phyloP scores from a whole-genome alignment of 2,797 vertebrate species.

The Ficedula albicollis region DNA sequence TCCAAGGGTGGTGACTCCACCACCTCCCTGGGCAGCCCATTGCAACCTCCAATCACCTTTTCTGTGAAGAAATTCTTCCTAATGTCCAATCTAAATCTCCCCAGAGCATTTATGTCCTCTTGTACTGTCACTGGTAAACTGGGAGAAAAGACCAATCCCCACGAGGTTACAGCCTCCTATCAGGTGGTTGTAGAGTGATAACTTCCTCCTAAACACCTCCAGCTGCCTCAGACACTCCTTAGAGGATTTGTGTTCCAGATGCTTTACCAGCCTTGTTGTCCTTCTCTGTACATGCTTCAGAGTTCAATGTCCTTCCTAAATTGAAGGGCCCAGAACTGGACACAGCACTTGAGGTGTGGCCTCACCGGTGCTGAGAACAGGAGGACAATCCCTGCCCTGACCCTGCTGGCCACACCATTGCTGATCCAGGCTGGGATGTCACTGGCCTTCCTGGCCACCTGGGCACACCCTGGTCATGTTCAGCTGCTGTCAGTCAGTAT shows the following conservation, averaged over 20 bases:
- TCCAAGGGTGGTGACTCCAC: not conserved
- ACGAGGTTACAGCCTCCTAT: rapidly evolving
- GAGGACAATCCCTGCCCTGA: rapidly evolving
- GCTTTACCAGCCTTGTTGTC: not conserved
- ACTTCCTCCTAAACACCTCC: rapidly evolving
- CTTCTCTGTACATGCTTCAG: not conserved
- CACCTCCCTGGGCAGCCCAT: not conserved
- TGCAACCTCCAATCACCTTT: not conserved
- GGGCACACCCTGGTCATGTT: not conserved
- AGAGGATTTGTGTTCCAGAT: not conserved
- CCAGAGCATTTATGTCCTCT: too few species aligned
- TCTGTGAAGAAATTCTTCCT: not conserved
- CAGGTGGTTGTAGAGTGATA: not conserved
- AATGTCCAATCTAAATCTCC: not conserved
- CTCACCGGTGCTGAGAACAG: rapidly evolving
- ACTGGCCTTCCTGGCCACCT: rapidly evolving
- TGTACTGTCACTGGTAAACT: rapidly evolving
- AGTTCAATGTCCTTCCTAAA: not conserved
- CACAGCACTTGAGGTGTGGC: rapidly evolving
- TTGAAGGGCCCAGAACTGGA: too few species aligned
- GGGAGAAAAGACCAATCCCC: not conserved
- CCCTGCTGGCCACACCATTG: rapidly evolving
- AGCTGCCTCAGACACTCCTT: not conserved
- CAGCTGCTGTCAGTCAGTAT: not conserved
- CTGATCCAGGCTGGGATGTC: not conserved